Evolutionary conservation across 2,888 invertebrate genomes (phyloP).

Genomic region (Deilephila porcellus): DNA sequence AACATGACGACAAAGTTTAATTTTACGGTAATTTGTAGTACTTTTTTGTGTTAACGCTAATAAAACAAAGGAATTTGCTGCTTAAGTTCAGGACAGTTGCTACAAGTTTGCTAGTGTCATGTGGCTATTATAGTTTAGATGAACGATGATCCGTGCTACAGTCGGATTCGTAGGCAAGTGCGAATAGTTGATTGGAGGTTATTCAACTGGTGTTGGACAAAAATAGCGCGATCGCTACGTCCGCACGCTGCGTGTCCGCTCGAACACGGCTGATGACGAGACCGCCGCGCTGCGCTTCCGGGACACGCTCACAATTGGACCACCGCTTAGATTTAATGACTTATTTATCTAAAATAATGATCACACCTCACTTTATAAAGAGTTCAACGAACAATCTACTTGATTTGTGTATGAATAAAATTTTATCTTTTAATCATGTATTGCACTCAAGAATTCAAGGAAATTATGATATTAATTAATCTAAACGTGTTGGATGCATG

Average conservation of each 20-base stretch:
- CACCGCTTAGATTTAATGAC: constrained; percentile 42
- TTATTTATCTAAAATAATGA: constrained; percentile 13
- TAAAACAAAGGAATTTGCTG: not conserved
- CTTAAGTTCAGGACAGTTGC: not conserved
- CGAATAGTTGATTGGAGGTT: constrained; percentile 85
- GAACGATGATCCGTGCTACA: constrained; percentile 53
- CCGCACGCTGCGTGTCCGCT: constrained; percentile 60
- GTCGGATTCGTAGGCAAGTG: constrained; percentile 73
- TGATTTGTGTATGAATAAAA: not conserved
- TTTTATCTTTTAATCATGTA: not conserved
- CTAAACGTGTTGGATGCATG: not conserved
- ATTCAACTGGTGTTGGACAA: constrained; percentile 81
- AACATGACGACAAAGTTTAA: not conserved
- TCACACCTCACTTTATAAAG: constrained; percentile 1
- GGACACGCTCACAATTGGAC: constrained; percentile 62
- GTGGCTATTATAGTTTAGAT: constrained; percentile 47
- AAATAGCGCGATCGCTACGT: constrained; percentile 77
- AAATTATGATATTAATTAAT: not conserved
- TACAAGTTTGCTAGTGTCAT: constrained; percentile 42
- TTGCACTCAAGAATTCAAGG: not conserved
- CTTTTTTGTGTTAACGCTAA: not conserved
- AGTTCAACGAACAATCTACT: not conserved
- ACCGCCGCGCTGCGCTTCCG: constrained; percentile 67
- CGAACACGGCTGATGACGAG: constrained; percentile 52
- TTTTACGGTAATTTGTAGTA: not conserved